Evolutionary conservation across 2,888 invertebrate genomes (phyloP).

Genomic region (Tupiocoris notatus): DNA sequence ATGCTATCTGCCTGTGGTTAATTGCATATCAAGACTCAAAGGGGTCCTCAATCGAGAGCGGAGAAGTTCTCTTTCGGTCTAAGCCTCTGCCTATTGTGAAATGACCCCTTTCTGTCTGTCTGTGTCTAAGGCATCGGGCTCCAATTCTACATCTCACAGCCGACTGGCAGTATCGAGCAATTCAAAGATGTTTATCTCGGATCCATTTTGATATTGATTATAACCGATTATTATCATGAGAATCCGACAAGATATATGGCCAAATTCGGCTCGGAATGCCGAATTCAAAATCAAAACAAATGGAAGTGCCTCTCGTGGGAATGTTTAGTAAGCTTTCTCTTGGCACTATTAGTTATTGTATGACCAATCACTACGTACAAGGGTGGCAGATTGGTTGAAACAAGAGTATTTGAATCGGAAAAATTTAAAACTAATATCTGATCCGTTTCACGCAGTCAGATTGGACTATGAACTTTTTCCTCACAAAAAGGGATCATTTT

Average conservation of each 20-base stretch:
- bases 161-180: not conserved
- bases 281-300: not conserved
- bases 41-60: slow-evolving; percentile 15
- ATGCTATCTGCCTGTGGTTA: slow-evolving; percentile 36
- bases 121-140: not conserved
- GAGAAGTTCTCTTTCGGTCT: not conserved
- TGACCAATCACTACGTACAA: too few relatives aligned
- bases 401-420: too few relatives aligned
- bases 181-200: not conserved
- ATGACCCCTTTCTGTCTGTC: slow-evolving; percentile 30
- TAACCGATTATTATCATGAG: not conserved
- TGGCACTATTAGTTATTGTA: too few relatives aligned
- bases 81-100: slow-evolving; percentile 37
- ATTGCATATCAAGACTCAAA: slow-evolving; percentile 39
- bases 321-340: too few relatives aligned
- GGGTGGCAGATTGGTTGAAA: too few relatives aligned
- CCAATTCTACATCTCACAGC: not conserved
- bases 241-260: not conserved
- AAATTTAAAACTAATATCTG: too few relatives aligned
- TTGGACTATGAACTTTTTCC: too few relatives aligned
- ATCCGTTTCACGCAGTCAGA: too few relatives aligned
- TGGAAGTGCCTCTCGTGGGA: too few relatives aligned
- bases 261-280: not conserved
- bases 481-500: too few relatives aligned
- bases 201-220: not conserved